Conservation (phyloP, 2,888 invertebrate genomes). For the Leptarthrus brevirostris region DNA sequence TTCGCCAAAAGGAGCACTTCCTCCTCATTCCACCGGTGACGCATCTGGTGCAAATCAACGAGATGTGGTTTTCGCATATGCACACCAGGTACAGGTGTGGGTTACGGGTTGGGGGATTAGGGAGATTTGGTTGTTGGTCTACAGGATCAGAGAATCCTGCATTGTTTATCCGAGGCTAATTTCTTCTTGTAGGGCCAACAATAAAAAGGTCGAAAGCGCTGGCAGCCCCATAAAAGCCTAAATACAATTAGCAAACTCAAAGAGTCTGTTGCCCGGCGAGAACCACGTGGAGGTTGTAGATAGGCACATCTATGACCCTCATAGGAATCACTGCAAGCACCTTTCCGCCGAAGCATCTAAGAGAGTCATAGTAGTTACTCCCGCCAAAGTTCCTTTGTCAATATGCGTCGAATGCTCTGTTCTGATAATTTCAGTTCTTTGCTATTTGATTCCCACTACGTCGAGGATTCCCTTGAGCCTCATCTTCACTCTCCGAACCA, state of each 20-base stretch:
- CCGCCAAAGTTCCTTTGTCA: too few relatives aligned
- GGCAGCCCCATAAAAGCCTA: not conserved
- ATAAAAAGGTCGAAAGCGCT: not conserved
- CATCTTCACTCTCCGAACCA: too few relatives aligned
- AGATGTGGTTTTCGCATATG: not conserved
- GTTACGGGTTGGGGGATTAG: not conserved
- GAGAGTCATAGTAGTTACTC: too few relatives aligned
- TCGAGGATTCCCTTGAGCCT: too few relatives aligned
- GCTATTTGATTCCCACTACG: too few relatives aligned
- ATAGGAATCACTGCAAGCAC: too few relatives aligned
- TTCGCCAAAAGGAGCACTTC: not conserved
- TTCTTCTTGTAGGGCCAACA: not conserved
- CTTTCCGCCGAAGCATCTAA: too few relatives aligned
- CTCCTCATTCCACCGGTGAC: not conserved
- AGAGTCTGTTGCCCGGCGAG: too few relatives aligned
- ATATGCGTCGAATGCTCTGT: too few relatives aligned
- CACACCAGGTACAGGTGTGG: not conserved
- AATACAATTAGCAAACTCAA: not conserved
- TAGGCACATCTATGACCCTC: too few relatives aligned
- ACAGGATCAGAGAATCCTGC: not conserved
- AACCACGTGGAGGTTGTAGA: too few relatives aligned
- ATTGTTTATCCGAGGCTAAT: not conserved
- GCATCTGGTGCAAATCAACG: not conserved
- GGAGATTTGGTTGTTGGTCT: not conserved
- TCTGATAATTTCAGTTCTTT: too few relatives aligned